Evolutionary conservation across 2,888 invertebrate species (phyloP), one percentile per base, ranked within the genome.

Genomic region (Mythimna loreyi): DNA sequence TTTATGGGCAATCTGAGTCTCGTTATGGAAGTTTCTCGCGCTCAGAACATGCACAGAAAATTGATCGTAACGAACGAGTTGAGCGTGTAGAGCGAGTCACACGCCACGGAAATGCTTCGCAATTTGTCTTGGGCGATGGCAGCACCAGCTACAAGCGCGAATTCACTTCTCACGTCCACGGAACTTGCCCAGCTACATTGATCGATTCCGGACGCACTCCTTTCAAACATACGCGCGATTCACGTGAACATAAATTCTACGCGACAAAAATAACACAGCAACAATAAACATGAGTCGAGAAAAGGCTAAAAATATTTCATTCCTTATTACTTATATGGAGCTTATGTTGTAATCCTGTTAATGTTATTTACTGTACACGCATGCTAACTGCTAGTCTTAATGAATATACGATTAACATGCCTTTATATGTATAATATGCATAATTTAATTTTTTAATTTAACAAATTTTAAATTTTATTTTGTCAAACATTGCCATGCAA

Each of bases 241-340:
- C 98, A 16, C 97, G 97, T 82, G 97, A 98, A 87, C 98, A 98
- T 92, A 98, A 98, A 90, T 98, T 98, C 91, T 98, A 98, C 90
- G 96, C 98, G 89, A 96, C 97, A 3, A 97, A 97, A 89, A 96
- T 97, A 72, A 96, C 96, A 49, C 96, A 93, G 61, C 71, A 79
- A 81, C 87, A 87, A 82, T 87, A 84, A 85, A 72, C 36, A 57
- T 70, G 63, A 68, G 70, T 67, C 72, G n/a, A 68, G 45, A 75
- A 72, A 70, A 75, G 70, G 75, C 80, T 74, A 78, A 85, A 70
- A 83, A 60, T 66, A 70, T 72, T 77, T 68, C 90, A 91, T 92
- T 91, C 90, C 90, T 85, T 91, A 86, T 87, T 84, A 55, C 21
- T n/a, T 55, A 81, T 82, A 78, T 83, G 75, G 68, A 83, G 89